Evolutionary conservation across 2,888 invertebrate species (phyloP).

Genomic region (Cephalotes varians): DNA sequence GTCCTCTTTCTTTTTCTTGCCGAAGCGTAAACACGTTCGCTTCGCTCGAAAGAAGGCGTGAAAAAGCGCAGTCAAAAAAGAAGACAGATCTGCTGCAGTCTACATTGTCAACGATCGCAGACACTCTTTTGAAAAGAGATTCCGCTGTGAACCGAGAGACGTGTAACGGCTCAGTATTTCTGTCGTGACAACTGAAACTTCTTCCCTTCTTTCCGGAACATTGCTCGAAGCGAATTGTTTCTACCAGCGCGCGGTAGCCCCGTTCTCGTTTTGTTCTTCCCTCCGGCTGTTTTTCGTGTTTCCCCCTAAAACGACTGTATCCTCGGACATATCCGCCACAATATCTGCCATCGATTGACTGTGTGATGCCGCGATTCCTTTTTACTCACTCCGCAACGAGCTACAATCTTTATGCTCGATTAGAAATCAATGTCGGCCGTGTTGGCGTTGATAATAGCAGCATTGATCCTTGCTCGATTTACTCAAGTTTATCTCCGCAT

Average conservation of each 20-base stretch:
- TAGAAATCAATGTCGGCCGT: slow-evolving; percentile 64
- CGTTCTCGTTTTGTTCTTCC: slow-evolving; percentile 21
- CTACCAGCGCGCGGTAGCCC: slow-evolving; percentile 55
- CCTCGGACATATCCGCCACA: slow-evolving; percentile 52
- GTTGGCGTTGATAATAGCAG: slow-evolving; percentile 57
- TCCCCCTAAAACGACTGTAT: slow-evolving; percentile 52
- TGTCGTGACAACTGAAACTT: slow-evolving; percentile 73
- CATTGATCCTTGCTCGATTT: slow-evolving; percentile 26
- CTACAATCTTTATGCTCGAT: slow-evolving; percentile 68
- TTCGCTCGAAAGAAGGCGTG: slow-evolving; percentile 9
- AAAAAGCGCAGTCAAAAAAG: slow-evolving; percentile 31
- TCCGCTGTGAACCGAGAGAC: slow-evolving; percentile 53
- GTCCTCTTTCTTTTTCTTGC: background rate
- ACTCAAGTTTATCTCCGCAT: background rate
- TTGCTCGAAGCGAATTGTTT: slow-evolving; percentile 75
- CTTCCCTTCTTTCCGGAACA: slow-evolving; percentile 75
- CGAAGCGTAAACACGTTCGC: background rate
- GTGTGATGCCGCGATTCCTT: slow-evolving; percentile 53
- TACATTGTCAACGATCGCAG: slow-evolving; percentile 55
- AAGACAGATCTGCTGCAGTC: slow-evolving; percentile 24
- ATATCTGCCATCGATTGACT: slow-evolving; percentile 64
- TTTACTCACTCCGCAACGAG: slow-evolving; percentile 56
- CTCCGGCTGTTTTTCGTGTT: slow-evolving; percentile 34
- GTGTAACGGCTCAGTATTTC: slow-evolving; percentile 73
- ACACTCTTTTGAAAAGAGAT: slow-evolving; percentile 66